Conservation (phyloP, 1,140 invertebrate genomes). For the Luehdorfia chinensis region DNA sequence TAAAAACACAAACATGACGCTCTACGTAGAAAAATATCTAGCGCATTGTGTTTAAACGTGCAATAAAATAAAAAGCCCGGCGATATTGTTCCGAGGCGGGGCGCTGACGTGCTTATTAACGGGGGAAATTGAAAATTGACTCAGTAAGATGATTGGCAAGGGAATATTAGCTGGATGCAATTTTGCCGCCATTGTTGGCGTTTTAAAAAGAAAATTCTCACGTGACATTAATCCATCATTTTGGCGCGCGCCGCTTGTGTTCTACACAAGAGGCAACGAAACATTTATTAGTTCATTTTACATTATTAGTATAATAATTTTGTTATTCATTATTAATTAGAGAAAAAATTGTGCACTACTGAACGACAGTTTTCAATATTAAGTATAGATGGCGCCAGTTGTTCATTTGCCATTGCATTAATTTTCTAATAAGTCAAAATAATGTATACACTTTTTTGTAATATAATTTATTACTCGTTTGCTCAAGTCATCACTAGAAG, state of each 20-base stretch:
- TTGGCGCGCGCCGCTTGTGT: constrained; percentile 29
- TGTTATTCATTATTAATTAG: too few species aligned
- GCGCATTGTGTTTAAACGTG: constrained; percentile 15
- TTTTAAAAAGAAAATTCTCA: constrained; percentile 56
- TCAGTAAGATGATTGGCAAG: constrained; percentile 67
- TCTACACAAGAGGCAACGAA: constrained; percentile 9
- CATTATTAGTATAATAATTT: too few species aligned
- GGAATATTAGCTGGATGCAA: constrained; percentile 70
- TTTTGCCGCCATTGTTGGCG: constrained; percentile 55
- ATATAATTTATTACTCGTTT: too few species aligned
- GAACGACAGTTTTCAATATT: too few species aligned
- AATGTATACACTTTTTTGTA: too few species aligned
- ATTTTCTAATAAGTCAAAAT: too few species aligned
- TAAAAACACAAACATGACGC: too few species aligned
- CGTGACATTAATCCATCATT: constrained; percentile 71
- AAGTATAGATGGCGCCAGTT: too few species aligned
- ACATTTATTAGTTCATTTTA: background rate
- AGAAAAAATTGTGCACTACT: too few species aligned
- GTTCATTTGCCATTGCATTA: too few species aligned
- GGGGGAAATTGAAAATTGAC: constrained; percentile 71
- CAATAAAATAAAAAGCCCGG: constrained; percentile 45
- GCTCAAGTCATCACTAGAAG: too few species aligned
- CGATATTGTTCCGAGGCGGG: constrained; percentile 46
- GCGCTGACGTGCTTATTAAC: constrained; percentile 67
- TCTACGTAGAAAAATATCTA: background rate